Conservation (phyloP, 2,888 invertebrate genomes). For the Oscheius sp. region DNA sequence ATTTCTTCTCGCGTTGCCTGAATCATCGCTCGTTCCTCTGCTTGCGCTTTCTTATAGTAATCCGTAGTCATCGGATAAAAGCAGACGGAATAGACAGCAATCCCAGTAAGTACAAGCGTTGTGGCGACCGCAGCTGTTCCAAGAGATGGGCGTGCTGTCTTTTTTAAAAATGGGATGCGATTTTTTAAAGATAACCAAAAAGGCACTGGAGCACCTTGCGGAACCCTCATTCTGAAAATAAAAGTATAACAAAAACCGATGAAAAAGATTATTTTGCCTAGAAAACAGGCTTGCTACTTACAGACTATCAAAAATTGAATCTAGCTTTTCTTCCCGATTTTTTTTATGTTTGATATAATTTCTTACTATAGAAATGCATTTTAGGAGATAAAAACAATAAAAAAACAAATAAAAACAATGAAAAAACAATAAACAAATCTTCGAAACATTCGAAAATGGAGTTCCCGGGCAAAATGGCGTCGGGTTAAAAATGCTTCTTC, state of each 20-base stretch:
- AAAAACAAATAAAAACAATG: not conserved
- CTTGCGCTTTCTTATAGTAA: conserved; percentile 61
- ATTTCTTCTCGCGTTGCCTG: conserved; percentile 53
- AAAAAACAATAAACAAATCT: not conserved
- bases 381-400: too few relatives aligned
- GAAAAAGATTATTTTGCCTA: too few relatives aligned
- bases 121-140: conserved; percentile 60
- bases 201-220: conserved; percentile 61
- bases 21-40: conserved; percentile 57
- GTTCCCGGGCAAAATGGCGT: not conserved
- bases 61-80: conserved; percentile 54
- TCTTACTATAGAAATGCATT: too few relatives aligned
- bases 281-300: too few relatives aligned
- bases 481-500: too few relatives aligned
- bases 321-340: too few relatives aligned
- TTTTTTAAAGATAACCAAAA: conserved; percentile 57
- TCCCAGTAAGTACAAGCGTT: conserved; percentile 50
- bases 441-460: not conserved
- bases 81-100: conserved; percentile 58
- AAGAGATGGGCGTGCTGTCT: conserved; percentile 42
- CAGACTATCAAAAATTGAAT: too few relatives aligned
- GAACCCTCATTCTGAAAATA: conserved; percentile 52
- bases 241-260: not conserved
- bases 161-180: conserved; percentile 44
- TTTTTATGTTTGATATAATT: too few relatives aligned